Base-by-base conservation (phyloP, 2,113 vertebrate genomes). In the Pristiophorus japonicus region DNA sequence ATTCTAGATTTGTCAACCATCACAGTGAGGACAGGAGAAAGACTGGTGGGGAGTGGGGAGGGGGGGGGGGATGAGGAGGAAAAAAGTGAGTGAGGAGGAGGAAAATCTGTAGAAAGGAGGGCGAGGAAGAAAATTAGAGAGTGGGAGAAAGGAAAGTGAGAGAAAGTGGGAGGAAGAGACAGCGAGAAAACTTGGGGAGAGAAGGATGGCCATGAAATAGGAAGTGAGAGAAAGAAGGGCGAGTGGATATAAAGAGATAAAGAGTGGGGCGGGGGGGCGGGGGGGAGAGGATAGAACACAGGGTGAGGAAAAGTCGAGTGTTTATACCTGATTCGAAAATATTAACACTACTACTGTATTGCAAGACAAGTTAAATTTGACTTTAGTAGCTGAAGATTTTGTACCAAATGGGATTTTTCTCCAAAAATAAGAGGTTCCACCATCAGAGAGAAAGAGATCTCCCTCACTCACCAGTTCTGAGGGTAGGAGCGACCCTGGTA, bases 51-150 rank as follows among this genome's bases (percentile, higher is more conserved):
- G n/a, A n/a, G n/a, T n/a, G n/a, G n/a, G n/a, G n/a, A n/a, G n/a
- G n/a, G n/a, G n/a, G 4, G 51, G 47, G 51, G 45, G 66, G 2
- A 59, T 22, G 95, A n/a, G 95, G 51, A 51, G 62, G 95, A 66
- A 14, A n/a, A 22, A 47, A 12, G 45, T 63, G 38, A 66, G 8
- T 1, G 42, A 59, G 8, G 14, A 51, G 65, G 27, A 47, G 51
- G 34, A 8, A 73, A 65, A 87, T 11, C 0, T n/a, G 95, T 11
- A 3, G 67, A 94, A 73, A 22, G 88, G 20, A 66, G 62, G 96
- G 96, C 96, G 96, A 96, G 95, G 96, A 96, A 96, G 96, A 95
- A 93, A 42, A 38, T 88, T 78, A 59, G 24, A 4, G 22, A 24
- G 42, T 75, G 95, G 12, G 47, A 81, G 73, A 11, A 45, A 24